A percentile compares a stretch with the other conserved stretches of the same genome.
These are phyloP conservation scores for Myodes glareolus DNA, from an alignment of 2,113 vertebrate genomes.

Conservation along the genomic window DNA sequence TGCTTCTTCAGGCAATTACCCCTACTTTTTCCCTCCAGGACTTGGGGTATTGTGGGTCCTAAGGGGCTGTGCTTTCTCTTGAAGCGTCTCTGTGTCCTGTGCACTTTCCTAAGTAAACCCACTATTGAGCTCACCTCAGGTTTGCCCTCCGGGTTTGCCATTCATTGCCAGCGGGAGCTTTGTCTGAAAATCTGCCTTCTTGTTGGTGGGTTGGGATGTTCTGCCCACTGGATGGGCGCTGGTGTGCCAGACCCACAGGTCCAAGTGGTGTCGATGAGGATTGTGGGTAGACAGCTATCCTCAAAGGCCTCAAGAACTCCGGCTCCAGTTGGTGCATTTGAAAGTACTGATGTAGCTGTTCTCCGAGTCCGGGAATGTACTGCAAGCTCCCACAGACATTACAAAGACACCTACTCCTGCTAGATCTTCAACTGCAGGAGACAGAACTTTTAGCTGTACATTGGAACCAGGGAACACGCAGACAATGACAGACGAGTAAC, in stretches of 20 bases:
- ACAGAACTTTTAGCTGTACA: background rate
- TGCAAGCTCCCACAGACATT: background rate
- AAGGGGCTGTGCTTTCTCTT: background rate
- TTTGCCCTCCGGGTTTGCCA: background rate
- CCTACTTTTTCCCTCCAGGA: background rate
- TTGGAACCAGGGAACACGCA: background rate
- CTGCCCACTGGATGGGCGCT: background rate
- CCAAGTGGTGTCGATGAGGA: background rate
- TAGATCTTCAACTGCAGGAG: background rate
- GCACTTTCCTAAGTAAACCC: background rate
- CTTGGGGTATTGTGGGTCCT: background rate
- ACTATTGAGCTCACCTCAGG: background rate
- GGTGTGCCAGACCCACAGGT: background rate
- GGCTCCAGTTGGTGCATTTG: background rate
- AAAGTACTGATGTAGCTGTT: background rate
- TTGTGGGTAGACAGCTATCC: background rate
- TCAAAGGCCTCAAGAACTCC: background rate
- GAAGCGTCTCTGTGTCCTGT: background rate
- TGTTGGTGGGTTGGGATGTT: background rate
- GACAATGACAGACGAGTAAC: background rate
- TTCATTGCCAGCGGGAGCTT: background rate
- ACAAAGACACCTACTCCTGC: background rate
- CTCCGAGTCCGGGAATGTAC: background rate
- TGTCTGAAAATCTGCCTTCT: background rate
- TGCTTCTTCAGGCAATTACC: background rate